phyloP scores from a whole-genome alignment of 1,140 invertebrate species.

The Monomorium pharaonis region DNA sequence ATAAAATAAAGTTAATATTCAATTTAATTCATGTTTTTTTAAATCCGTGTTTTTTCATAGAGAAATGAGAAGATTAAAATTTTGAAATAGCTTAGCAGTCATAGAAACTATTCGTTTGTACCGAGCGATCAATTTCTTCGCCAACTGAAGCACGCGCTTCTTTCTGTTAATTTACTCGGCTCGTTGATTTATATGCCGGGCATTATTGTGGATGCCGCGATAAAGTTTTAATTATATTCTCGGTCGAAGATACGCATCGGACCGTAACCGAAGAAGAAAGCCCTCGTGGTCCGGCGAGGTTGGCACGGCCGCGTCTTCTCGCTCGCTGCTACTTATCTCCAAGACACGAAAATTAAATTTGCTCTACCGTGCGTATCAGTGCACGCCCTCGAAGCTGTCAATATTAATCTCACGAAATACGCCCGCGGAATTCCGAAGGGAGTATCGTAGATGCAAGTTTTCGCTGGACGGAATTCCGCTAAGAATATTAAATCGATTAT shows the following conservation, averaged over 20 bases:
- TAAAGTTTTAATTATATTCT: slow-evolving; percentile 75
- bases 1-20: too few species aligned
- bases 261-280: slow-evolving; percentile 70
- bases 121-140: not conserved
- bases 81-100: not conserved
- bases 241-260: slow-evolving; percentile 49
- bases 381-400: slow-evolving; percentile 68
- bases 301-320: slow-evolving; percentile 19
- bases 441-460: slow-evolving; percentile 62
- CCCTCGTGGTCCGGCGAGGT: slow-evolving; percentile 40
- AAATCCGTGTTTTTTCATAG: too few species aligned
- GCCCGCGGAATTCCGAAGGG: slow-evolving; percentile 62
- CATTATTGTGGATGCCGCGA: slow-evolving; percentile 61
- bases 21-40: too few species aligned
- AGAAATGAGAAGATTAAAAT: not conserved
- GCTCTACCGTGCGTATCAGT: slow-evolving; percentile 70
- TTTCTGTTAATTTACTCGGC: slow-evolving; percentile 55
- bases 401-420: slow-evolving; percentile 75
- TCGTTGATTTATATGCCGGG: slow-evolving; percentile 65
- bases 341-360: slow-evolving; percentile 76
- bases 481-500: slow-evolving; percentile 73
- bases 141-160: not conserved
- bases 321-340: slow-evolving; percentile 49
- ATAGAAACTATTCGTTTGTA: not conserved
- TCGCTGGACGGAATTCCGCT: slow-evolving; percentile 50